Evolutionary conservation across 2,888 invertebrate species (phyloP), one percentile per base, ranked within the genome.

Genomic region (Alsophila aescularia): DNA sequence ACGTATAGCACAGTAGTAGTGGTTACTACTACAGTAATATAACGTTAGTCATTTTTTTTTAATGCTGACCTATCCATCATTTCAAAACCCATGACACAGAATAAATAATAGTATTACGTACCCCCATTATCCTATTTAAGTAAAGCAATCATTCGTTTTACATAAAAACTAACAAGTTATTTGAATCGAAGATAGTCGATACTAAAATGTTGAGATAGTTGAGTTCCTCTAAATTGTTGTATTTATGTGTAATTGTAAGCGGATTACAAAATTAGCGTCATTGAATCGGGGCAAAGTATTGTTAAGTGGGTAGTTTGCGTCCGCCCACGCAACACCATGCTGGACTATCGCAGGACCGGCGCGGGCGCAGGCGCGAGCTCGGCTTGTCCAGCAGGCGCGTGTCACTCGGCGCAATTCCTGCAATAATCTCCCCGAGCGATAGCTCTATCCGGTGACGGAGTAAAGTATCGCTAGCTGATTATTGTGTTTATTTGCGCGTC

Each of bases 401-500:
- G 87, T 87, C 89, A 81, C 79, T 78, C 79, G 79, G 73, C 72
- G 84, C 81, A 76, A 80, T 77, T 72, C 79, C 75, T 69, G 81
- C 85, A 78, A 76, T 83, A 86, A 84, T 85, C 85, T 86, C 83
- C 71, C 56, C 79, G 74, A 81, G 81, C 81, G 84, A 89, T 88
- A 82, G 86, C 85, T 88, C 89, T 90, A 89, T 89, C 90, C 88
- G 87, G 88, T 87, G 90, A 88, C 87, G 86, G 86, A 84, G 85
- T 87, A 83, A 86, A 87, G 89, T 90, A 90, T 89, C 88, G 88
- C 87, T 86, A 84, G 89, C 85, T 90, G 89, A 89, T 90, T 85
- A 88, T 90, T 89, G 89, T 90, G 88, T 89, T 88, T 90, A 88
- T 89, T 87, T 89, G 88, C 87, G 86, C 81, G 81, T 73, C 70